Evolutionary conservation across 2,797 vertebrate genomes (phyloP).

Genomic region (Sebastes wilsoni): DNA sequence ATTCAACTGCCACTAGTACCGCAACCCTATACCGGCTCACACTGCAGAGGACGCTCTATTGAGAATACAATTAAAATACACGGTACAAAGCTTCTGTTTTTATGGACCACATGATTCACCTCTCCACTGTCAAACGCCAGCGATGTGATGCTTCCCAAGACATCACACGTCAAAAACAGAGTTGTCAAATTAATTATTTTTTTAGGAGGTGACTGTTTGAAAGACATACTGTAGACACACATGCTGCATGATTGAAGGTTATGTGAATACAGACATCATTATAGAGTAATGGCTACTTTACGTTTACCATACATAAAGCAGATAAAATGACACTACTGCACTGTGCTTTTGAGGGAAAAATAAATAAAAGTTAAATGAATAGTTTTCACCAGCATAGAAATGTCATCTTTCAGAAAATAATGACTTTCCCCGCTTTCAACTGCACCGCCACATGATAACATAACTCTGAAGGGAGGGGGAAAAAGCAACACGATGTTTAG

Average conservation of each 20-base stretch:
- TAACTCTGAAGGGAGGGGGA: neutral
- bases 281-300: neutral
- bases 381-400: neutral
- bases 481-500: constrained; percentile 9
- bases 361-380: neutral
- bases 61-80: constrained; percentile 34
- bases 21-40: neutral
- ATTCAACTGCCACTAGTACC: constrained; percentile 54
- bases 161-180: neutral
- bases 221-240: neutral
- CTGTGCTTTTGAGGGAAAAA: neutral
- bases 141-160: neutral
- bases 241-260: neutral
- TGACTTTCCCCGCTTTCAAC: neutral
- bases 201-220: constrained; percentile 3
- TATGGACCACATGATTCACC: neutral
- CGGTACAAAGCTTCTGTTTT: constrained; percentile 6
- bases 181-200: constrained; percentile 1
- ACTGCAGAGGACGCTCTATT: neutral
- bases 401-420: constrained; percentile 5
- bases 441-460: neutral
- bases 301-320: neutral
- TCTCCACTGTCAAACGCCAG: neutral
- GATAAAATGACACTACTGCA: neutral
- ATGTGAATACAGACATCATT: neutral